A percentile compares a stretch with the other conserved stretches of the same genome.
phyloP scores from a whole-genome alignment of 2,888 invertebrate species.

The Cephonodes hylas region DNA sequence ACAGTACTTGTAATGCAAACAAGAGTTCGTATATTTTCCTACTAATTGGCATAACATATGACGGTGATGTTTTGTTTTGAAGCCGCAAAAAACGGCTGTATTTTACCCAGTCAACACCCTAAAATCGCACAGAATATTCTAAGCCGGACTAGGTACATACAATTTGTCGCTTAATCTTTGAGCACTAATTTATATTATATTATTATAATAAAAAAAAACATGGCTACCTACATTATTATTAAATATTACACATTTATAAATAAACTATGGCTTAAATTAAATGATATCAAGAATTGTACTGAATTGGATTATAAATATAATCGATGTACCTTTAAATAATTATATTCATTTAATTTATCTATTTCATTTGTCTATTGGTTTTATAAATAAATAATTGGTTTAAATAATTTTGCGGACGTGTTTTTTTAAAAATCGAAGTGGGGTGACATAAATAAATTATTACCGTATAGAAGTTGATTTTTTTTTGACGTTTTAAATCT shows the following conservation, averaged over 20 bases:
- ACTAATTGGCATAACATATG: neutral
- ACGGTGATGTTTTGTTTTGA: neutral
- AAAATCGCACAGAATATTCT: neutral
- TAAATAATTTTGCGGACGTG: neutral
- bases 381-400: neutral
- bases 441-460: neutral
- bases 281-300: conserved; percentile 2
- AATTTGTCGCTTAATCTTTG: conserved; percentile 13
- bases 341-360: neutral
- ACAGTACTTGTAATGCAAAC: neutral
- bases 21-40: neutral
- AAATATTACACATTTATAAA: neutral
- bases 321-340: neutral
- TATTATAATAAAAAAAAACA: conserved; percentile 10
- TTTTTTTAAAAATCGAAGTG: neutral
- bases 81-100: neutral
- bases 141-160: conserved; percentile 8
- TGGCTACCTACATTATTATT: conserved; percentile 9
- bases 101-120: neutral
- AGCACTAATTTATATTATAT: conserved; percentile 13
- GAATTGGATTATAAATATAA: neutral
- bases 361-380: neutral
- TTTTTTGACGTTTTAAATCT: no score
- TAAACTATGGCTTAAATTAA: conserved; percentile 11
- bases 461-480: no score